Base-by-base conservation (phyloP, 2,888 invertebrate species). In the Yponomeuta sedellus region DNA sequence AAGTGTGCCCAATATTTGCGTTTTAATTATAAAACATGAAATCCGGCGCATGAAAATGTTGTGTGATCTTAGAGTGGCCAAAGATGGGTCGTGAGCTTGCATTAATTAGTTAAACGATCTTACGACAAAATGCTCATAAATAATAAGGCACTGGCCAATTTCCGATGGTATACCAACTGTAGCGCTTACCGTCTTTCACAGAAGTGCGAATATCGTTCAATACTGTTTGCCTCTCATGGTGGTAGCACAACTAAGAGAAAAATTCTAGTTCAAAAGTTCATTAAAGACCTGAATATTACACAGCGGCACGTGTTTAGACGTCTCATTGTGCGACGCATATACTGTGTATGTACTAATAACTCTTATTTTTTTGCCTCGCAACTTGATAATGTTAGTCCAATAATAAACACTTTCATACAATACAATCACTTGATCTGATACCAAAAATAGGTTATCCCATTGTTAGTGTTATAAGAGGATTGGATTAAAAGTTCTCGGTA, bases 101-200 rank as follows among this genome's bases (percentile, higher is more conserved):
- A 90, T 90, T 88, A 88, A 90, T 90, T 79, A 83, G 74, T 71
- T 72, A 73, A 75, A 74, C 77, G 74, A 75, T 77, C 79, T 76
- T 75, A 73, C 72, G 73, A 79, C 76, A 73, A 75, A 78, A 80
- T 52, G 2, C 44, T 52, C 44, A 16, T 52, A 52, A 52, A 52
- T 52, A 52, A 8, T 5, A 6, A 34, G 6, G 34, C 8, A 34
- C 34, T 34, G 34, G 34, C 34, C 34, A 34, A 5, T 8, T 10
- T 34, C 25, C 8, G 34, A 8, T 34, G 34, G 34, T 34, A 8
- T 34, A 34, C 34, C 6, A 34, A 34, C 34, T 1, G 10, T 34
- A 34, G 34, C 34, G 34, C 34, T 34, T 34, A 34, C 34, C 34
- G 6, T 8, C 34, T 34, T 5, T 34, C 6, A 34, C 6, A 34